These are phyloP conservation scores for Romanogobio albipinnatus DNA, from an alignment of 2,113 vertebrate genomes.

Conservation along the genomic window DNA sequence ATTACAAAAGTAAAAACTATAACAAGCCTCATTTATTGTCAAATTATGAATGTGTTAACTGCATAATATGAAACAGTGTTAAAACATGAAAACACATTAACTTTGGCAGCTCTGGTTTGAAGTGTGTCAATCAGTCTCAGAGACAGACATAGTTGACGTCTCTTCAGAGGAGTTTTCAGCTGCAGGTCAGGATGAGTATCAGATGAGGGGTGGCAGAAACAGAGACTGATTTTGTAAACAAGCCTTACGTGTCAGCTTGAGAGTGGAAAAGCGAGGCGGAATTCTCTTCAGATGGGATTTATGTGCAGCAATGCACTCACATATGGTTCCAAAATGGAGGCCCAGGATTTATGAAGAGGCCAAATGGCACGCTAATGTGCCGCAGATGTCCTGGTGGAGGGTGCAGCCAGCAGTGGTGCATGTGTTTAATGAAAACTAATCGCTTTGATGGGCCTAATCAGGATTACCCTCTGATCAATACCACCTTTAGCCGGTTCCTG, in stretches of 20 bases:
- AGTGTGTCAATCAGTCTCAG: not conserved
- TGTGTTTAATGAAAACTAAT: constrained; percentile 70
- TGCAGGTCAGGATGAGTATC: constrained; percentile 35
- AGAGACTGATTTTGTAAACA: constrained; percentile 60
- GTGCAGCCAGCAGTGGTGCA: constrained; percentile 37
- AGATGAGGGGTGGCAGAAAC: constrained; percentile 49
- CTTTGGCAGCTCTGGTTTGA: not conserved
- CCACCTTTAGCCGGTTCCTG: constrained; percentile 72
- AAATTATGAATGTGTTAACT: not conserved
- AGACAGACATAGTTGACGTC: not conserved
- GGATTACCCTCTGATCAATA: constrained; percentile 78
- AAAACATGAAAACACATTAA: constrained; percentile 11
- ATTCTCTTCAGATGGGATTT: constrained; percentile 60
- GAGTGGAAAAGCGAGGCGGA: constrained; percentile 51
- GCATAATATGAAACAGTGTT: not conserved
- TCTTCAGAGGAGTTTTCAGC: constrained; percentile 16
- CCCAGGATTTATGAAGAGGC: constrained; percentile 68
- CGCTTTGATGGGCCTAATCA: constrained; percentile 75
- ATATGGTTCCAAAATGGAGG: constrained; percentile 74
- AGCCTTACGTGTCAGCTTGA: constrained; percentile 35
- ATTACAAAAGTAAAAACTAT: not conserved
- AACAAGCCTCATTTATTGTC: not conserved
- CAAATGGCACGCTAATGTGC: constrained; percentile 71
- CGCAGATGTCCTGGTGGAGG: constrained; percentile 73
- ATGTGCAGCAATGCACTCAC: constrained; percentile 39